These are phyloP conservation scores for Phaonia tiefii DNA, from an alignment of 2,888 invertebrate genomes.

Conservation along the genomic window DNA sequence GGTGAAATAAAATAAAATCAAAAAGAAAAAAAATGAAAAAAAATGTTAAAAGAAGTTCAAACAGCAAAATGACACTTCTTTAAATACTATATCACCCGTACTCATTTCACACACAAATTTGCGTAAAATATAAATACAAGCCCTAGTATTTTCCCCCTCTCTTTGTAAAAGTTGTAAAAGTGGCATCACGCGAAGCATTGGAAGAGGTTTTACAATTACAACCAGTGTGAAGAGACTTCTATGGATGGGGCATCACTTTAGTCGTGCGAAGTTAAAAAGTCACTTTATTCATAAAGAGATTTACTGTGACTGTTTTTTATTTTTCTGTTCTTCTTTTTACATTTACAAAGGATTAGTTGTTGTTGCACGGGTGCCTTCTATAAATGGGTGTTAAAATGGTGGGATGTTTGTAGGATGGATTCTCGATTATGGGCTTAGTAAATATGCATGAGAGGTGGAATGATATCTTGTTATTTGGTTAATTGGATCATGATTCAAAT, in stretches of 20 bases:
- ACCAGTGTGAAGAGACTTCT: neutral
- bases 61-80: constrained; percentile 46
- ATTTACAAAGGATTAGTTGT: neutral
- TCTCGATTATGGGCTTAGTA: too few relatives aligned
- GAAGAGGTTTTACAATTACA: constrained; percentile 13
- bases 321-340: neutral
- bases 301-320: constrained; percentile 7
- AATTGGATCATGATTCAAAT: too few relatives aligned
- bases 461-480: too few relatives aligned
- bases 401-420: too few relatives aligned
- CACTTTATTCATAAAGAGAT: constrained; percentile 29
- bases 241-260: neutral
- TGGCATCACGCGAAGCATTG: neutral
- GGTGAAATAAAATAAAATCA: constrained; percentile 28
- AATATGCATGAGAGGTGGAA: too few relatives aligned
- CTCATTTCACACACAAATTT: neutral
- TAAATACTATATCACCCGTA: constrained; percentile 20
- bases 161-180: constrained; percentile 2
- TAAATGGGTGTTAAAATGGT: neutral
- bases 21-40: constrained; percentile 22
- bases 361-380: neutral
- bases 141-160: too few relatives aligned
- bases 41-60: constrained; percentile 24
- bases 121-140: neutral
- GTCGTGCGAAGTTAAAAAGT: constrained; percentile 27